phyloP scores from a whole-genome alignment of 2,797 vertebrate species.

The Astyanax mexicanus region DNA sequence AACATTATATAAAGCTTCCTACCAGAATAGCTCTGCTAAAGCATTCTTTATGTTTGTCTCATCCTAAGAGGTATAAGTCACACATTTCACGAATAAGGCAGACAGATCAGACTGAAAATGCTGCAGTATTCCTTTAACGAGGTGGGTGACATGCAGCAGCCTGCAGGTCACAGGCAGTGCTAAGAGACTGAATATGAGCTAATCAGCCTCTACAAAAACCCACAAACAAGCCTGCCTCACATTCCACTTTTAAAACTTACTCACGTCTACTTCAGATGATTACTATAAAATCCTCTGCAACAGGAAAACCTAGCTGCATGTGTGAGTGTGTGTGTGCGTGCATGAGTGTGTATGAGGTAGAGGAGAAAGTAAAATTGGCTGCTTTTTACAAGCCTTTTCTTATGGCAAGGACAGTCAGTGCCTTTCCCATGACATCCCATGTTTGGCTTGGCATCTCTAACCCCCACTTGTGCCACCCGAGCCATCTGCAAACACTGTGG shows the following conservation, averaged over 20 bases:
- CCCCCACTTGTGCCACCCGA: conserved; percentile 45
- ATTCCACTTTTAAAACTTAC: conserved; percentile 60
- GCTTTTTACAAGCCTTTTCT: conserved; percentile 51
- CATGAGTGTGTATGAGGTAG: not conserved
- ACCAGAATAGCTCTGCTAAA: no score
- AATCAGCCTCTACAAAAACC: conserved; percentile 48
- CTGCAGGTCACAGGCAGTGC: conserved; percentile 64
- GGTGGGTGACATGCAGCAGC: conserved; percentile 60
- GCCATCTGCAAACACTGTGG: conserved; percentile 55
- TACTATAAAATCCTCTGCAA: conserved; percentile 24
- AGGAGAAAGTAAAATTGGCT: conserved; percentile 16
- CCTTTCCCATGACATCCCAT: conserved; percentile 53
- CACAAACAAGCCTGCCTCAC: conserved; percentile 57
- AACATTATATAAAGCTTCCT: no score
- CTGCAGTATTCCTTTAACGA: conserved; percentile 59
- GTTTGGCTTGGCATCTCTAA: conserved; percentile 51
- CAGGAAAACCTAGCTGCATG: conserved; percentile 22
- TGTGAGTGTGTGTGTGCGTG: conserved; percentile 4
- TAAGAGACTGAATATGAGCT: conserved; percentile 61
- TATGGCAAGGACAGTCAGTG: conserved; percentile 46
- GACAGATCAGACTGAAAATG: no score
- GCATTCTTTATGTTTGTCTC: no score
- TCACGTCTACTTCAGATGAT: conserved; percentile 57
- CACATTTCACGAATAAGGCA: no score
- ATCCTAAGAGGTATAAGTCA: no score